Base-by-base conservation (phyloP, 2,888 invertebrate genomes). In the Parnassius orleans region DNA sequence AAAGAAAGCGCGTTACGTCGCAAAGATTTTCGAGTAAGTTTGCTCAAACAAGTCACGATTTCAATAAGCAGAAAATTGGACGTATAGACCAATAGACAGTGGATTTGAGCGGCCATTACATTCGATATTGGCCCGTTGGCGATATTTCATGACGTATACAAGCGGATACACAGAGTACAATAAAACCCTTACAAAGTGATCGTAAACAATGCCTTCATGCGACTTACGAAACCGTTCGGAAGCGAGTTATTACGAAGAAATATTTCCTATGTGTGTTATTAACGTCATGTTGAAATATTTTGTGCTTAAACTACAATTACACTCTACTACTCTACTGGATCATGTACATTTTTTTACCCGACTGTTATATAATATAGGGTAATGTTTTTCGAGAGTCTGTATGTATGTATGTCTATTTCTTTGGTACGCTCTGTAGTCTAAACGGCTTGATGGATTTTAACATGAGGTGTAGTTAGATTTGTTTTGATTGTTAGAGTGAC, bases 11-110 rank as follows among this genome's bases (percentile, higher is more conserved):
- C 24, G 24, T 24, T 24, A 12, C 19, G n/a, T 24, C 9, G 47
- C n/a, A 15, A 55, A 33, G 48, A 9, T 48, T 48, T 14, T 56
- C 47, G 56, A 56, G 33, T 48, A 24, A 72, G 67, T 72, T 81
- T 79, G 74, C 73, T 69, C 68, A 80, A 70, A 76, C 83, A 69
- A 77, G 84, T 86, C 87, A 88, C 88, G 87, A 80, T 78, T 82
- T 79, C 81, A 82, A 83, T 86, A 86, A 80, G 80, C 76, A 77
- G 74, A 76, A 76, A 81, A 81, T 78, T 79, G 78, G 72, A 81
- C 73, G 73, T 79, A 80, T 78, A 74, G 71, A 63, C 66, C 71
- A 72, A 74, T 72, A 70, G 71, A 63, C 66, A 72, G 77, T 80
- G 76, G 78, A 78, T 81, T 80, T 75, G 72, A 77, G 72, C 71